Conservation (phyloP, 2,797 vertebrate species). For the Gila robusta region DNA sequence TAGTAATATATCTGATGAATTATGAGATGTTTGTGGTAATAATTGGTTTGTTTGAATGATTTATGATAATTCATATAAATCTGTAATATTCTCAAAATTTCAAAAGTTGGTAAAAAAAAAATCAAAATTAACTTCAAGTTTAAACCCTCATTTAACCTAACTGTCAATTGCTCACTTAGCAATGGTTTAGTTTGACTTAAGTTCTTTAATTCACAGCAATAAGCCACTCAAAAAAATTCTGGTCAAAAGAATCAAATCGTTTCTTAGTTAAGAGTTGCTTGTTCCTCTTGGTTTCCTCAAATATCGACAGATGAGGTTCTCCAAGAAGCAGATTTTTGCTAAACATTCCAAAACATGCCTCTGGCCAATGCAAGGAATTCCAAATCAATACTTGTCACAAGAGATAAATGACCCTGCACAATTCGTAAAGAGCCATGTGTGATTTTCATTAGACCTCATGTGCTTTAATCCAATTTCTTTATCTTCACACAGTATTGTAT, state of each 20-base stretch:
- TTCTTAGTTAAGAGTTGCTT: neutral
- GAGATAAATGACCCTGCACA: conserved; percentile 33
- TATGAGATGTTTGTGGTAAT: neutral
- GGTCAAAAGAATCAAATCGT: neutral
- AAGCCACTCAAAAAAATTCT: neutral
- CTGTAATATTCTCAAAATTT: neutral
- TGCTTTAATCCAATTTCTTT: neutral
- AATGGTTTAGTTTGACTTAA: neutral
- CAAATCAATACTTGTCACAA: conserved; percentile 38
- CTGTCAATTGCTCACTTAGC: neutral
- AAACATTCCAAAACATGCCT: conserved; percentile 20
- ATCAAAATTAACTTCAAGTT: neutral
- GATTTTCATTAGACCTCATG: conserved; percentile 16
- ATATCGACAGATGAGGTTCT: conserved; percentile 42
- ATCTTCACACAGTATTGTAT: conserved; percentile 9
- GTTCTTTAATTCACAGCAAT: neutral
- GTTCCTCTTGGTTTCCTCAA: conserved; percentile 10
- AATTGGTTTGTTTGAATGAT: neutral
- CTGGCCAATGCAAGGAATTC: conserved; percentile 9
- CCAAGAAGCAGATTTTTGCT: conserved; percentile 12
- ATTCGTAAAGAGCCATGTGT: conserved; percentile 1
- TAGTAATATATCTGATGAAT: neutral
- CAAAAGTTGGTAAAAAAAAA: neutral
- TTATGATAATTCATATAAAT: neutral
- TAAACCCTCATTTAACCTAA: neutral